A percentile compares a stretch with the other conserved stretches of the same genome.
These are phyloP conservation scores for Morpho helenor DNA, from an alignment of 2,888 invertebrate species.

Conservation along the genomic window DNA sequence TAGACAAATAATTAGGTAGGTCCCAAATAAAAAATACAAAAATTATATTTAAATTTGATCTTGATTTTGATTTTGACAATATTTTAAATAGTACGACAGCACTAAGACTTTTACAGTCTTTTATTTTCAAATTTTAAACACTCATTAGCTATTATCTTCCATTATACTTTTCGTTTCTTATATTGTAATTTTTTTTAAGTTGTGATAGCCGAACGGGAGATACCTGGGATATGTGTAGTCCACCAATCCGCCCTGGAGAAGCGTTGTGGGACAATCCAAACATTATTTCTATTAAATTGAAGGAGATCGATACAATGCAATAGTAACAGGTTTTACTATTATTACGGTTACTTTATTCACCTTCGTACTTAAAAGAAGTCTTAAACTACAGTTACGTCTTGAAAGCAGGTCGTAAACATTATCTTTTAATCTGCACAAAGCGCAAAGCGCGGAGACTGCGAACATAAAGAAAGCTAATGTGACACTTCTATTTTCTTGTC, in stretches of 20 bases:
- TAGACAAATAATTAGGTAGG: too few species aligned
- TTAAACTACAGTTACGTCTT: slow-evolving; percentile 8
- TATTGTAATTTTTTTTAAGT: too few species aligned
- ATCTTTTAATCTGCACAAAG: slow-evolving; percentile 61
- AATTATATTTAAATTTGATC: too few species aligned
- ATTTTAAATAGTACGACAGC: too few species aligned
- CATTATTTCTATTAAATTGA: too few species aligned
- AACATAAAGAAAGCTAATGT: slow-evolving; percentile 66
- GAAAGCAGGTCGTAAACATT: slow-evolving; percentile 34
- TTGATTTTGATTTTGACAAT: neutral
- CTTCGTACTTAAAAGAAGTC: neutral
- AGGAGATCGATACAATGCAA: too few species aligned
- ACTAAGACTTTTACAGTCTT: too few species aligned
- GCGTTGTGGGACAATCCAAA: neutral
- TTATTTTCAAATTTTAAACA: too few species aligned
- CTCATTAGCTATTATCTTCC: too few species aligned
- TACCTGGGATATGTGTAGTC: neutral
- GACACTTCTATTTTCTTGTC: slow-evolving; percentile 66
- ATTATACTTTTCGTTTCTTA: too few species aligned
- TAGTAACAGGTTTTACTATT: neutral
- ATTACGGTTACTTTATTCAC: neutral
- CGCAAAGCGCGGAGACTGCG: slow-evolving; percentile 52
- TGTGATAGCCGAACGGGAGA: too few species aligned
- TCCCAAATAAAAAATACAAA: too few species aligned
- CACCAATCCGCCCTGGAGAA: slow-evolving; percentile 1